Conservation (phyloP, 2,113 vertebrate genomes). For the Bagarius yarrelli region DNA sequence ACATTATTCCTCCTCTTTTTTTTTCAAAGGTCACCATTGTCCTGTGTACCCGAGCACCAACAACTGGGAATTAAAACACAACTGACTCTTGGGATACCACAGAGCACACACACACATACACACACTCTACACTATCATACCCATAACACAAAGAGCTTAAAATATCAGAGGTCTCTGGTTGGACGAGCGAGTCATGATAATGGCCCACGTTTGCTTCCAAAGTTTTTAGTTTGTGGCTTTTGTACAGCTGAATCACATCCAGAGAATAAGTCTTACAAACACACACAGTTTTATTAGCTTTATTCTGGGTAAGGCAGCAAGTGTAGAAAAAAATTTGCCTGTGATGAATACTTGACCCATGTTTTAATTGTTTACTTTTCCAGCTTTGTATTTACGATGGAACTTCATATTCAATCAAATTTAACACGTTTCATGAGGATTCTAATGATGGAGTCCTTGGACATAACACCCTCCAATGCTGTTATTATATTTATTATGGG, state of each 20-base stretch:
- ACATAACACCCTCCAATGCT: no score
- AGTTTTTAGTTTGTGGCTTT: not conserved
- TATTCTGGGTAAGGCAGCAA: conserved; percentile 18
- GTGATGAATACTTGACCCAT: not conserved
- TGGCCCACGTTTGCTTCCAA: not conserved
- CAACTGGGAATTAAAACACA: not conserved
- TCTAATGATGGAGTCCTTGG: no score
- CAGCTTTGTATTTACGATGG: no score
- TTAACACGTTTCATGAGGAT: no score
- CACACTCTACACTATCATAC: no score
- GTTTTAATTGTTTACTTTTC: not conserved
- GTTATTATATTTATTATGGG: no score
- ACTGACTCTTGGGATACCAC: not conserved
- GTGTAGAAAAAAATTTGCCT: not conserved
- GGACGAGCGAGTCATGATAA: not conserved
- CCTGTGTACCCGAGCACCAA: not conserved
- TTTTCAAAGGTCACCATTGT: no score
- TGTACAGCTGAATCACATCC: not conserved
- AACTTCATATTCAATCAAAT: no score
- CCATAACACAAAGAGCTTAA: not conserved
- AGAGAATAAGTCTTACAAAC: not conserved
- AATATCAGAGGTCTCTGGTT: not conserved
- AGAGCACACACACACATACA: no score
- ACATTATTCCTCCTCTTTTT: no score
- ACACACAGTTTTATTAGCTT: not conserved